These are phyloP conservation scores for Rhegmatorhina hoffmannsi DNA, from an alignment of 2,113 vertebrate genomes.

Conservation along the genomic window DNA sequence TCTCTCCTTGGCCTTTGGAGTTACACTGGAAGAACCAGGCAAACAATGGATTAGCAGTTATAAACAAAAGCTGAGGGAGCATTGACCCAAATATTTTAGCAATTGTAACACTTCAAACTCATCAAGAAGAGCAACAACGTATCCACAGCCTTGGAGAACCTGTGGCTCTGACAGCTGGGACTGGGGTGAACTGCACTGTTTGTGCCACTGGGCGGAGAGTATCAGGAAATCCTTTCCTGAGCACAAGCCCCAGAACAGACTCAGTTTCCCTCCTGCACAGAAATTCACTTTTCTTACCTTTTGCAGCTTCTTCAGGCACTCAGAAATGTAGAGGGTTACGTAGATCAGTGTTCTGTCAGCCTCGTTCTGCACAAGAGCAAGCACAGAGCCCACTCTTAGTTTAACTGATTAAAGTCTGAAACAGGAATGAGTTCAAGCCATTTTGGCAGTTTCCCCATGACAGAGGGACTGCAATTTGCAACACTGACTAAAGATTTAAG, in stretches of 20 bases:
- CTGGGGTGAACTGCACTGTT: background rate
- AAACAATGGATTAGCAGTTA: background rate
- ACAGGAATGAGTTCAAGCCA: background rate
- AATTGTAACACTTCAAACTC: background rate
- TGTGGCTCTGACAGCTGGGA: background rate
- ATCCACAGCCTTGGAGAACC: background rate
- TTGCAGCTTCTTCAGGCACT: constrained; percentile 96
- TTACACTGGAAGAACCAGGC: constrained; percentile 84
- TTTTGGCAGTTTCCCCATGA: background rate
- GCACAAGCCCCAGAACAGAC: background rate
- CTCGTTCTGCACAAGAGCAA: constrained; percentile 85
- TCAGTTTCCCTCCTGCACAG: background rate
- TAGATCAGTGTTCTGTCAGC: constrained; percentile 98
- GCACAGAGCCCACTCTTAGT: background rate
- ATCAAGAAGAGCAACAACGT: background rate
- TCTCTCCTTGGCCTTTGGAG: constrained; percentile 94
- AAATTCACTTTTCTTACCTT: constrained; percentile 80
- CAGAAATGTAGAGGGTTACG: constrained; percentile 96
- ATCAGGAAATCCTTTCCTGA: background rate
- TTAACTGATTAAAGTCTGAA: background rate
- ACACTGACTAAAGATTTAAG: background rate
- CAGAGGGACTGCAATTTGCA: background rate
- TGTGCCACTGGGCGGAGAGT: background rate
- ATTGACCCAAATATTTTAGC: background rate
- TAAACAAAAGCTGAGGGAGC: background rate